Evolutionary conservation across 2,888 invertebrate genomes (phyloP).

Genomic region (Isoperla grammatica): DNA sequence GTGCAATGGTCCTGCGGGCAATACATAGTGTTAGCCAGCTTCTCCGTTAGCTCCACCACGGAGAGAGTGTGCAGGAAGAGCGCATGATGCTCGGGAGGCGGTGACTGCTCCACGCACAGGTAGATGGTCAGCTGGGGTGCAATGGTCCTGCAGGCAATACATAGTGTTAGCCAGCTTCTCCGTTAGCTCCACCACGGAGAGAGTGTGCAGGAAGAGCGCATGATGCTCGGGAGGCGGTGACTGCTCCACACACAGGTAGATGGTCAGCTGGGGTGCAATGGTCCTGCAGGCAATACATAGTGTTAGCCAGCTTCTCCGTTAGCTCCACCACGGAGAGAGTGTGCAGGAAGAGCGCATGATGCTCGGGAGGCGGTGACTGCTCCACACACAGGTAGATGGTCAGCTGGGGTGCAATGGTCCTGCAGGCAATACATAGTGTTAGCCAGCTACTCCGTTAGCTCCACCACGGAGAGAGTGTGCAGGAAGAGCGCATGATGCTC

Average conservation of each 20-base stretch:
- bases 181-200: slow-evolving; percentile 59
- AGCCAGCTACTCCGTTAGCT: slow-evolving; percentile 62
- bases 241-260: too few species aligned
- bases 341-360: slow-evolving; percentile 77
- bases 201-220: slow-evolving; percentile 71
- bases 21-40: too few species aligned
- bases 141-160: too few species aligned
- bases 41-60: slow-evolving; percentile 59
- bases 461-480: slow-evolving; percentile 58
- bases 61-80: slow-evolving; percentile 68
- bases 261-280: neutral
- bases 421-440: too few species aligned
- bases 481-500: slow-evolving; percentile 80
- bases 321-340: slow-evolving; percentile 61
- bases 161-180: slow-evolving; percentile 62
- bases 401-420: neutral
- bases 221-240: too few species aligned
- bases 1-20: too few species aligned
- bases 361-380: too few species aligned
- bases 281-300: too few species aligned
- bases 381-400: neutral
- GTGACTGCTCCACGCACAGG: too few species aligned
- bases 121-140: neutral
- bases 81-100: too few species aligned
- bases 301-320: slow-evolving; percentile 58